These are phyloP conservation scores for Epistrophe grossulariae DNA, from an alignment of 2,888 invertebrate genomes.

Conservation along the genomic window DNA sequence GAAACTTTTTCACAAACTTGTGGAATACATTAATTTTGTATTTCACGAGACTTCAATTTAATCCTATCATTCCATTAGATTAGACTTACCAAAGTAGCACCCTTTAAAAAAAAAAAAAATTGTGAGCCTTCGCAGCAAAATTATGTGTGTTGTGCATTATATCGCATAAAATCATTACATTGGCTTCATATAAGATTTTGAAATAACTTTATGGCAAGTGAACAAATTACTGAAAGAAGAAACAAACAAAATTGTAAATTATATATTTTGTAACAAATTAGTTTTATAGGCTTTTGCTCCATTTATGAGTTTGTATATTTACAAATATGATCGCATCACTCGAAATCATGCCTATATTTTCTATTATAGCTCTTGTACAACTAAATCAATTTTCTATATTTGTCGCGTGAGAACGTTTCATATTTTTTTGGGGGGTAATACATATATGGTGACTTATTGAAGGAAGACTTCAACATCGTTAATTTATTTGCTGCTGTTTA, in stretches of 20 bases:
- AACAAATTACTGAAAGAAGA: conserved; percentile 35
- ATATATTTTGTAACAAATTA: conserved; percentile 63
- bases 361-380: background rate
- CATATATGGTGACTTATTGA: conserved; percentile 18
- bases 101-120: background rate
- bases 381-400: conserved; percentile 4
- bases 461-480: conserved; percentile 13
- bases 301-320: conserved; percentile 32
- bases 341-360: conserved; percentile 35
- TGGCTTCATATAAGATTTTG: conserved; percentile 67
- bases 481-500: conserved; percentile 14
- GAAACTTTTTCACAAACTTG: too few relatives aligned
- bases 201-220: conserved; percentile 64
- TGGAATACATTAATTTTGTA: too few relatives aligned
- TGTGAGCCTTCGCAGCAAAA: conserved; percentile 22
- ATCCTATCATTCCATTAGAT: too few relatives aligned
- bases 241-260: conserved; percentile 3
- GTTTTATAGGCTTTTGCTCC: conserved; percentile 60
- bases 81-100: background rate
- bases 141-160: conserved; percentile 44
- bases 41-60: too few relatives aligned
- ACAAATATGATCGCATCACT: conserved; percentile 45
- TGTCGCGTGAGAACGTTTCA: conserved; percentile 35
- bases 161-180: conserved; percentile 69
- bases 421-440: background rate